Conservation (phyloP, 1,140 invertebrate species). For the Coptotermes formosanus region DNA sequence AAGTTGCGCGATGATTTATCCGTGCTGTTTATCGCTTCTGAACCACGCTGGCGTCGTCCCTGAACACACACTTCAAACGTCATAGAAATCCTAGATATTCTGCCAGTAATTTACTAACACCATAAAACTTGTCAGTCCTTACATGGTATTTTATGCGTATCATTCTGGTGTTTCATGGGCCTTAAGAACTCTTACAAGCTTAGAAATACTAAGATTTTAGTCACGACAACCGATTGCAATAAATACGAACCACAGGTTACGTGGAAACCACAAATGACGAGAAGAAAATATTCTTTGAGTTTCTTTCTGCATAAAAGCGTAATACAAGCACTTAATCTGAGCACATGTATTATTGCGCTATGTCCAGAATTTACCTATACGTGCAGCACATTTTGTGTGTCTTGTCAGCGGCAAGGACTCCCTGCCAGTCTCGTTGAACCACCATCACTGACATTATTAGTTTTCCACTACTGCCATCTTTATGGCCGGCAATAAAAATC, state of each 20-base stretch:
- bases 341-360: no score
- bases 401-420: no score
- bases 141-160: neutral
- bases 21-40: neutral
- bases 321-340: no score
- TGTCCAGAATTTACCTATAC: no score
- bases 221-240: neutral
- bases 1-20: neutral
- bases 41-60: neutral
- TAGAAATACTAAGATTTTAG: neutral
- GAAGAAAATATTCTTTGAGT: no score
- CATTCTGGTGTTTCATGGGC: neutral
- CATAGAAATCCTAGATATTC: neutral
- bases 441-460: no score
- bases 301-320: no score
- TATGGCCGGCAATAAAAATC: no score
- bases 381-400: no score
- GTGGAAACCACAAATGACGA: no score
- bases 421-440: no score
- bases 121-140: neutral
- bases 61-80: neutral
- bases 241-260: neutral
- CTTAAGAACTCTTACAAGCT: neutral
- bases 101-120: neutral
- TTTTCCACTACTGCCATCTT: no score